Percentiles rank a stretch among this genome's conserved stretches.
These are phyloP conservation scores for Sialia sialis DNA, from an alignment of 2,113 vertebrate species.

Conservation along the genomic window DNA sequence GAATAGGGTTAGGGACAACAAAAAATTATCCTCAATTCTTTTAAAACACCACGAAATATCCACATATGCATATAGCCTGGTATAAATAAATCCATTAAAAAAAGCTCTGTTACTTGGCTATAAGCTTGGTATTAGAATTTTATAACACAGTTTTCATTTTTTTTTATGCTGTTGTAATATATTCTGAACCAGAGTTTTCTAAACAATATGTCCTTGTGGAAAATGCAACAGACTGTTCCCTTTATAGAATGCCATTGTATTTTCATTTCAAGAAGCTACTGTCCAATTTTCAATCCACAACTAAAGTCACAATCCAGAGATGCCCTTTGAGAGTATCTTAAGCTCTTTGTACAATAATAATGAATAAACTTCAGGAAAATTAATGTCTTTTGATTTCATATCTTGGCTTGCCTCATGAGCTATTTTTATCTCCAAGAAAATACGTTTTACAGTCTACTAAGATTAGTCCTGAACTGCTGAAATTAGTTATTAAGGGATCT, in stretches of 20 bases:
- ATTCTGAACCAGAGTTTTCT: background rate
- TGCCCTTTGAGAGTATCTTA: background rate
- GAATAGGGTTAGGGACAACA: background rate
- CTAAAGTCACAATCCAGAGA: background rate
- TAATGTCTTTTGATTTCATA: background rate
- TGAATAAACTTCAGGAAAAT: background rate
- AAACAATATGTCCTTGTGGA: rapidly evolving
- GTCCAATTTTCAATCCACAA: background rate
- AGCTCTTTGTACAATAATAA: background rate
- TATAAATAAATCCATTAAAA: background rate
- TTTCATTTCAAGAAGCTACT: background rate
- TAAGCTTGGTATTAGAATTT: background rate
- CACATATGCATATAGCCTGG: background rate
- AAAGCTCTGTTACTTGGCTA: background rate
- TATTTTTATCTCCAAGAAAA: background rate
- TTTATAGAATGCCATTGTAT: background rate
- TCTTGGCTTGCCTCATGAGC: background rate
- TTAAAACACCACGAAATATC: background rate
- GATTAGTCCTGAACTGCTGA: background rate
- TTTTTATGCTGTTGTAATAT: background rate
- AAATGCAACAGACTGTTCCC: background rate
- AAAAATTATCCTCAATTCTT: background rate
- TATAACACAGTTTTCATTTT: background rate
- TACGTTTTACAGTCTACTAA: background rate
- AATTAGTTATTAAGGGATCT: background rate